Conservation (phyloP, 2,113 vertebrate genomes). For the Probosciger aterrimus region DNA sequence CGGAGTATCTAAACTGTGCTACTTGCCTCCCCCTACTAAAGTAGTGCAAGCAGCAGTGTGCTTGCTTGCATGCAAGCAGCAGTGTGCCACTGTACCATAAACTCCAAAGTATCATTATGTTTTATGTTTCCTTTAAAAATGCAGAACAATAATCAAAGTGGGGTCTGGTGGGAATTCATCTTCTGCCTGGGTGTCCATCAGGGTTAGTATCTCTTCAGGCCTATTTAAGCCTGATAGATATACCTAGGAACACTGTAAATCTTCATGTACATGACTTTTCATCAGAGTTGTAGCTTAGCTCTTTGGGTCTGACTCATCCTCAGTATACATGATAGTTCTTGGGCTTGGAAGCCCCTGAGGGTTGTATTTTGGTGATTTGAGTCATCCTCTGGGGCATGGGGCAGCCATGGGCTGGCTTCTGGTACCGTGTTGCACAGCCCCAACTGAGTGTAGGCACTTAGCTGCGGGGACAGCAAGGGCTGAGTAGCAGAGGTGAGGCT, state of each 20-base stretch:
- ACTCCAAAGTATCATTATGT: accelerated
- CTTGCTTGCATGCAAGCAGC: neutral
- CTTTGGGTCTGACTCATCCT: neutral
- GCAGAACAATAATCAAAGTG: neutral
- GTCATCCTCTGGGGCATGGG: accelerated
- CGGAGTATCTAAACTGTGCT: neutral
- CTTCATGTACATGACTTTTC: neutral
- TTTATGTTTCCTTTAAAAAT: neutral
- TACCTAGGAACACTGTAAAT: neutral
- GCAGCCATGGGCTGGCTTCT: neutral
- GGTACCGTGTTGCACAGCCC: neutral
- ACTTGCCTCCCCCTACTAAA: neutral
- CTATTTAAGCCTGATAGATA: neutral
- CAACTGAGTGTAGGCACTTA: neutral
- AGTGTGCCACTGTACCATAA: neutral
- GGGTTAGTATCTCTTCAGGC: neutral
- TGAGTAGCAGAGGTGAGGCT: neutral
- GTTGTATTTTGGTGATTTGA: neutral
- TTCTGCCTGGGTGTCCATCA: neutral
- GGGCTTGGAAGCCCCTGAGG: neutral
- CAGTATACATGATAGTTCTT: neutral
- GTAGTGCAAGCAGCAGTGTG: neutral
- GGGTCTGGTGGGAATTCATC: neutral
- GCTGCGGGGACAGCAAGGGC: neutral
- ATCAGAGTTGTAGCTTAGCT: neutral